Percentiles rank a stretch among this genome's conserved stretches.
These are phyloP conservation scores for Solea senegalensis DNA, from an alignment of 2,113 vertebrate species.

Conservation along the genomic window DNA sequence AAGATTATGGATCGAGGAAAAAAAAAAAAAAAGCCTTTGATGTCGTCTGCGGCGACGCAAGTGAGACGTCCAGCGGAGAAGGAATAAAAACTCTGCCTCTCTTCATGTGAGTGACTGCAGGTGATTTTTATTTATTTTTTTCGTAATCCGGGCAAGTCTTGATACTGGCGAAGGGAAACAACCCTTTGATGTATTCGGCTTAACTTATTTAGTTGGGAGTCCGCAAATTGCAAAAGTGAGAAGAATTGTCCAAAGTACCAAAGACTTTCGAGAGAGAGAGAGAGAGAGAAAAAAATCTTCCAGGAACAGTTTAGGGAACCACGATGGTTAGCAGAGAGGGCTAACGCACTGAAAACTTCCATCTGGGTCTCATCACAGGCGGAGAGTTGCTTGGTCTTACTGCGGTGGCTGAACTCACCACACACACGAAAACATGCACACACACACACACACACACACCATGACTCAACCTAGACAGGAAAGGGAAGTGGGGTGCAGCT, in stretches of 20 bases:
- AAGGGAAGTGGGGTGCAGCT: constrained; percentile 73
- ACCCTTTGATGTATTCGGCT: constrained; percentile 23
- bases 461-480: constrained; percentile 68
- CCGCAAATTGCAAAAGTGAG: constrained; percentile 3
- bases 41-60: constrained; percentile 57
- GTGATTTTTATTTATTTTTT: constrained; percentile 14
- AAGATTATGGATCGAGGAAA: constrained; percentile 31
- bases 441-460: constrained; percentile 22
- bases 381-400: constrained; percentile 58
- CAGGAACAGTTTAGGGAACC: constrained; percentile 58
- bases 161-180: constrained; percentile 8
- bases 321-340: constrained; percentile 70
- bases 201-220: not conserved
- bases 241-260: constrained; percentile 20
- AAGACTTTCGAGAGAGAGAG: not conserved
- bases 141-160: constrained; percentile 9
- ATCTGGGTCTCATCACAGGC: constrained; percentile 77
- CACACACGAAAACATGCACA: constrained; percentile 21
- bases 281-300: constrained; percentile 38
- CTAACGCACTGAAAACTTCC: constrained; percentile 65
- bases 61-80: constrained; percentile 46
- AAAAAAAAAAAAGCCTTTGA: constrained; percentile 42
- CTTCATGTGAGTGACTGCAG: constrained; percentile 25
- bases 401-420: constrained; percentile 65
- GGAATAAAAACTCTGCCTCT: constrained; percentile 9